These are phyloP conservation scores for Aspidoscelis tigris DNA, from an alignment of 2,113 vertebrate species.

Conservation along the genomic window DNA sequence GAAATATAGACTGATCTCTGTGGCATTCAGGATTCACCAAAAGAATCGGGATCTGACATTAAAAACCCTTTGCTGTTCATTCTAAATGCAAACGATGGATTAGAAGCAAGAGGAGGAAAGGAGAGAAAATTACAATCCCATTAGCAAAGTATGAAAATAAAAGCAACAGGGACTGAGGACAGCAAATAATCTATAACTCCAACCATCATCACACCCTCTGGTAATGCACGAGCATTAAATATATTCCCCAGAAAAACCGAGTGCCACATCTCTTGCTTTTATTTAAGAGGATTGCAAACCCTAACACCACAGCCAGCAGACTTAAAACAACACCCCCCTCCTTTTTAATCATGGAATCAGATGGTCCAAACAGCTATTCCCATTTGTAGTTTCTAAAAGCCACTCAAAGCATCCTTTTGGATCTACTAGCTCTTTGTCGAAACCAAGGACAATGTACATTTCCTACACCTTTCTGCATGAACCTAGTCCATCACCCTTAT, in stretches of 20 bases:
- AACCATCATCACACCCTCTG: conserved; percentile 29
- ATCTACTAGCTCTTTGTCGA: not conserved
- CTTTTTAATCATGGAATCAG: conserved; percentile 70
- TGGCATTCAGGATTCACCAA: rapidly evolving
- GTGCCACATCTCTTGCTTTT: conserved; percentile 49
- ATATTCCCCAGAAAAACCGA: conserved; percentile 22
- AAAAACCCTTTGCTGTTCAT: not conserved
- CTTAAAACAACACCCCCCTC: conserved; percentile 28
- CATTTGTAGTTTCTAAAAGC: conserved; percentile 55
- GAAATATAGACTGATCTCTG: not conserved
- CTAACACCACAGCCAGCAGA: conserved; percentile 49
- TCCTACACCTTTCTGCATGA: not conserved
- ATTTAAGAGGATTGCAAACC: conserved; percentile 62
- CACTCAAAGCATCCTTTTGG: conserved; percentile 24
- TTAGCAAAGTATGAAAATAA: conserved; percentile 51
- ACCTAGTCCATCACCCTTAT: not conserved
- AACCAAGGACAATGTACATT: conserved; percentile 38
- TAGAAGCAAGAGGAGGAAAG: conserved; percentile 27
- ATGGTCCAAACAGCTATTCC: conserved; percentile 61
- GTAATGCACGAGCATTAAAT: conserved; percentile 37
- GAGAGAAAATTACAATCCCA: not conserved
- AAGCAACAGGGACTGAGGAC: conserved; percentile 24
- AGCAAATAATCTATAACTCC: conserved; percentile 5
- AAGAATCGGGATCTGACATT: conserved; percentile 23
- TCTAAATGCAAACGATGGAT: conserved; percentile 50